Conservation (phyloP, 2,888 invertebrate genomes). For the Phyto melanocephala region DNA sequence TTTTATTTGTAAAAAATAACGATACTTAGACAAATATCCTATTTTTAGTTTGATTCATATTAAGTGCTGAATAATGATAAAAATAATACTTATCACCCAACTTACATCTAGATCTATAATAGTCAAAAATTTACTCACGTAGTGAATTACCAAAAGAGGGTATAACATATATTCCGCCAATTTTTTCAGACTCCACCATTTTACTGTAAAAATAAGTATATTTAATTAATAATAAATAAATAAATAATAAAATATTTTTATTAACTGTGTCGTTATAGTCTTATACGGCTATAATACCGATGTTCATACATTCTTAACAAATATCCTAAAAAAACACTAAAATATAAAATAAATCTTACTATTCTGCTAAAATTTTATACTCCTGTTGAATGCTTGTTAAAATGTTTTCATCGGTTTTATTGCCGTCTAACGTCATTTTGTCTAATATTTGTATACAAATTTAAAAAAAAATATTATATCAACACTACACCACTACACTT, state of each 20-base stretch:
- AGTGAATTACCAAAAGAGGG: constrained; percentile 91
- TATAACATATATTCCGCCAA: constrained; percentile 94
- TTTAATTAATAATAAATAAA: no score
- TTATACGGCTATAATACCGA: no score
- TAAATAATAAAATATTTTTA: constrained; percentile 20
- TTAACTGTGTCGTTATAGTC: no score
- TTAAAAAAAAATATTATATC: no score
- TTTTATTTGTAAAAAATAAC: no score
- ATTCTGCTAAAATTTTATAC: constrained; percentile 94
- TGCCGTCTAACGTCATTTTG: constrained; percentile 75
- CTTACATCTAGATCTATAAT: no score
- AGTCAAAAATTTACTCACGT: constrained; percentile 81
- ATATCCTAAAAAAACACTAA: neutral
- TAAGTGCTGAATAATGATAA: no score
- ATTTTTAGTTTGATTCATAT: no score
- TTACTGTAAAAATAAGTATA: constrained; percentile 83
- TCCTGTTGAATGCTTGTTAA: constrained; percentile 90
- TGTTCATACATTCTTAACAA: neutral
- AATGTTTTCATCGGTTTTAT: constrained; percentile 81
- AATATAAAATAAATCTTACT: constrained; percentile 83
- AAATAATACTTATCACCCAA: no score
- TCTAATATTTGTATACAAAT: no score
- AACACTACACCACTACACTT: no score
- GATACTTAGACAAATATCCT: no score
- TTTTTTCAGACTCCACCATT: constrained; percentile 89